Conservation (phyloP, 37 sponge, comb jelly and placozoan genomes). For the Ianthella basta region DNA sequence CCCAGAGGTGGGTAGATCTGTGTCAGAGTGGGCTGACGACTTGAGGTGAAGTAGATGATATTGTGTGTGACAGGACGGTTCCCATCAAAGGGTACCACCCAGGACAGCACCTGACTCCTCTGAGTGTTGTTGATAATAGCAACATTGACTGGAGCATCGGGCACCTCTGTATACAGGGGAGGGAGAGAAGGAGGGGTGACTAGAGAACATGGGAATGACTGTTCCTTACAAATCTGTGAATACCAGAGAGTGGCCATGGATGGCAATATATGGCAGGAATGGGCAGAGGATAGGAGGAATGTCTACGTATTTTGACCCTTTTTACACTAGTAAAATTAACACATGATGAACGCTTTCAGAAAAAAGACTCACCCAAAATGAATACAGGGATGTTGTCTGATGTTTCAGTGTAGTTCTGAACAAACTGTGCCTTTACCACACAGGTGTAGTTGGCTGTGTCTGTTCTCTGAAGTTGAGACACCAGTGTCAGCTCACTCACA, state of each 20-base stretch:
- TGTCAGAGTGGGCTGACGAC: not conserved
- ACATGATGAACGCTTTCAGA: not conserved
- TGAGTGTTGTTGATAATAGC: not conserved
- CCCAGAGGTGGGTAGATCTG: not conserved
- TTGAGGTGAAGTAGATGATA: constrained; percentile 27
- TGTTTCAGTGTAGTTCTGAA: not conserved
- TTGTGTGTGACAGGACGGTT: constrained; percentile 48
- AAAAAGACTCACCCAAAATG: constrained; percentile 46
- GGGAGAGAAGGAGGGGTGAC: not conserved
- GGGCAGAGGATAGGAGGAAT: not conserved
- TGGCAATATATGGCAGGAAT: not conserved
- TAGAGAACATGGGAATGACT: not conserved
- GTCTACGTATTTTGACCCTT: not conserved
- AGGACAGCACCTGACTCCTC: constrained; percentile 44
- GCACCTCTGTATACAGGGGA: constrained; percentile 52
- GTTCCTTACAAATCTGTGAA: not conserved
- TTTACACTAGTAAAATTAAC: not conserved
- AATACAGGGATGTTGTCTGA: constrained; percentile 40
- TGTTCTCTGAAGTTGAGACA: constrained; percentile 26
- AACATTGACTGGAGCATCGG: constrained; percentile 55
- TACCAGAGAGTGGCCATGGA: not conserved
- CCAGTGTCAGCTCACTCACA: constrained; percentile 45
- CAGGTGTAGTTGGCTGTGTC: constrained; percentile 79
- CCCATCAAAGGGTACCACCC: constrained; percentile 64
- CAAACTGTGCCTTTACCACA: constrained; percentile 37